Percentiles rank a stretch among this genome's conserved stretches.
Evolutionary conservation across 2,113 vertebrate species (phyloP).

Genomic region (Hyperopisus bebe): DNA sequence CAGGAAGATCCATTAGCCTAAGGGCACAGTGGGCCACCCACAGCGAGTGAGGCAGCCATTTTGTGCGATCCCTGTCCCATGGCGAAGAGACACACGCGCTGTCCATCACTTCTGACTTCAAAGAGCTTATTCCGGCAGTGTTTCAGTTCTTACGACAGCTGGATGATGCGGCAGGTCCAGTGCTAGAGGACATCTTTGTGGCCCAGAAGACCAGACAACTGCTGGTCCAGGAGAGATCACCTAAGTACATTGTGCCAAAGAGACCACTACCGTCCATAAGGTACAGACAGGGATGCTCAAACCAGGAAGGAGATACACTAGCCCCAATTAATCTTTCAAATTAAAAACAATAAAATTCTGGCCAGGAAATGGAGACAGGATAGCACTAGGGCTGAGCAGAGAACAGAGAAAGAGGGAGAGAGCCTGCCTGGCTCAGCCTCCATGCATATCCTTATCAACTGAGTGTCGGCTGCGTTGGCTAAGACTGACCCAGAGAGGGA

Average conservation of each 20-base stretch:
- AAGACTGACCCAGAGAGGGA: slow-evolving; percentile 34
- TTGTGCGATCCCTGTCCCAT: not conserved
- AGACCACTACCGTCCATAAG: not conserved
- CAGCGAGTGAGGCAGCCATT: not conserved
- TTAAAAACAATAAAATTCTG: not conserved
- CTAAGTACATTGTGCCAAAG: not conserved
- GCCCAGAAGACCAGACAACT: not conserved
- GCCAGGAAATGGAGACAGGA: slow-evolving; percentile 11
- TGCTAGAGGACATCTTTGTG: not conserved
- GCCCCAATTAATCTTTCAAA: not conserved
- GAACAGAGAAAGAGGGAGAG: slow-evolving; percentile 5
- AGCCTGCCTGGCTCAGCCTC: not conserved
- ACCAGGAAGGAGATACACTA: not conserved
- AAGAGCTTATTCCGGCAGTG: not conserved
- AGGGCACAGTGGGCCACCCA: not conserved
- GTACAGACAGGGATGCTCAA: not conserved
- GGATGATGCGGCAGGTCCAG: not conserved
- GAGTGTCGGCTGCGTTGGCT: slow-evolving; percentile 18
- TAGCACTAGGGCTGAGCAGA: not conserved
- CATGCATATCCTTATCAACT: not conserved
- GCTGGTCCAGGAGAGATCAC: not conserved
- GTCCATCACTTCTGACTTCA: not conserved
- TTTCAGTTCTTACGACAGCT: not conserved
- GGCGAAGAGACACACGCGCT: not conserved
- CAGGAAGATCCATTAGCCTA: not conserved